A percentile compares a stretch with the other conserved stretches of the same genome.
Evolutionary conservation across 2,888 invertebrate genomes (phyloP).

Genomic region (Caradrina clavipalpis): DNA sequence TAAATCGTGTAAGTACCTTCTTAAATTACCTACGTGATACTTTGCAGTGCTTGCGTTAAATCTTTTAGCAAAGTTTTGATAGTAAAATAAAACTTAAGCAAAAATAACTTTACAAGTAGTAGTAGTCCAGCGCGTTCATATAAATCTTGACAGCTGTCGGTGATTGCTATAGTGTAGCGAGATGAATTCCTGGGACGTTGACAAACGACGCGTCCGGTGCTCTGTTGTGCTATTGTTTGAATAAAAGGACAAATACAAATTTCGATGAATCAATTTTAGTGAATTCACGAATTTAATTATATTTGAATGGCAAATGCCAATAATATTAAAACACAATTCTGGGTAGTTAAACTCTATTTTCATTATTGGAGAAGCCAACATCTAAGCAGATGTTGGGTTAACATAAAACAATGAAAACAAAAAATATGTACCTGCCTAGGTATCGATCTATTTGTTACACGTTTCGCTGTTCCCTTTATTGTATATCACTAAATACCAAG

Average conservation of each 20-base stretch:
- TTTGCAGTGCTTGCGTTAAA: no score
- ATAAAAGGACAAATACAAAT: constrained; percentile 38
- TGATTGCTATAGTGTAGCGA: constrained; percentile 29
- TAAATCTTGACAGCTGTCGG: constrained; percentile 36
- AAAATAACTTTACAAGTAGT: background rate
- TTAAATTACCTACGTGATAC: no score
- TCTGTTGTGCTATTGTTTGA: constrained; percentile 45
- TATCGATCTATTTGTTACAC: constrained; percentile 14
- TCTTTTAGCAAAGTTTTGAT: no score
- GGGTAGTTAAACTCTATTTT: background rate
- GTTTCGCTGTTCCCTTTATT: constrained; percentile 9
- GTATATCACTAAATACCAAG: background rate
- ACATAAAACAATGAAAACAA: constrained; percentile 10
- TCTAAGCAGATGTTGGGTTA: constrained; percentile 5
- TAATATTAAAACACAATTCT: background rate
- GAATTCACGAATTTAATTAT: constrained; percentile 12
- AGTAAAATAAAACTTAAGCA: no score
- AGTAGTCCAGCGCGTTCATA: constrained; percentile 18
- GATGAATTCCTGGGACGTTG: constrained; percentile 53
- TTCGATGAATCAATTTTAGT: constrained; percentile 28
- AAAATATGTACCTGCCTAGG: background rate
- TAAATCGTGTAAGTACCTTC: no score
- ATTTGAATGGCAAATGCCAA: background rate
- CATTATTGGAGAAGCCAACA: background rate
- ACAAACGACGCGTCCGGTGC: constrained; percentile 45